phyloP scores from a whole-genome alignment of 2,888 invertebrate genomes.

The Pseudococcus viburni region DNA sequence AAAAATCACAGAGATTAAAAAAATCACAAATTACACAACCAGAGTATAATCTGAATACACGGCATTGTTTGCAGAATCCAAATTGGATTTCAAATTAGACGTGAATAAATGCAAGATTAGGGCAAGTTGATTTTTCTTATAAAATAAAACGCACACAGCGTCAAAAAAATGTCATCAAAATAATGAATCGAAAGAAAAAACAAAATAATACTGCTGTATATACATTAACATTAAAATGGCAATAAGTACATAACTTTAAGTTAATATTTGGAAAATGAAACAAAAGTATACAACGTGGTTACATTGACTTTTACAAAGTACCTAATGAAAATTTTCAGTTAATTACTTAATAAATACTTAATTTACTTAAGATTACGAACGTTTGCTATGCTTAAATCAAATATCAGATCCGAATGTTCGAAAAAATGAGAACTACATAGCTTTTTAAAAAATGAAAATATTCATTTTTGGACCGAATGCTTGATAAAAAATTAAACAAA shows the following conservation, averaged over 20 bases:
- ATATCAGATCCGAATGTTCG: neutral
- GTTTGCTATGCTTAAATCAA: neutral
- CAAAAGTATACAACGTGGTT: neutral
- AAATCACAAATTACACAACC: slow-evolving; percentile 12
- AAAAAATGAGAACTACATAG: neutral
- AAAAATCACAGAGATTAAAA: slow-evolving; percentile 9
- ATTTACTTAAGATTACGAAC: neutral
- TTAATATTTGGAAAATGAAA: neutral
- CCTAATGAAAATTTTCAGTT: neutral
- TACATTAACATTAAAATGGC: slow-evolving; percentile 8
- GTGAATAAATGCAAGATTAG: neutral
- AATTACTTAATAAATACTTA: neutral
- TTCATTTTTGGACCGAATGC: neutral
- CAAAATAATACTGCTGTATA: neutral
- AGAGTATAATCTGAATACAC: neutral
- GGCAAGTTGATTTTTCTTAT: slow-evolving; percentile 30
- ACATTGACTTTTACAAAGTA: neutral
- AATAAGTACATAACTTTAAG: neutral
- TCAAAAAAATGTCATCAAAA: neutral
- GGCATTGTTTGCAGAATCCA: neutral
- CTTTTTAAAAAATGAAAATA: neutral
- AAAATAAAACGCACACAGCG: slow-evolving; percentile 14
- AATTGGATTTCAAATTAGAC: neutral
- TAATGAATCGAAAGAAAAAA: neutral
- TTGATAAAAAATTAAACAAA: slow-evolving; percentile 12